A percentile compares a stretch with the other conserved stretches of the same genome.
phyloP scores from a whole-genome alignment of 2,113 vertebrate genomes.

The Pollachius pollachius region DNA sequence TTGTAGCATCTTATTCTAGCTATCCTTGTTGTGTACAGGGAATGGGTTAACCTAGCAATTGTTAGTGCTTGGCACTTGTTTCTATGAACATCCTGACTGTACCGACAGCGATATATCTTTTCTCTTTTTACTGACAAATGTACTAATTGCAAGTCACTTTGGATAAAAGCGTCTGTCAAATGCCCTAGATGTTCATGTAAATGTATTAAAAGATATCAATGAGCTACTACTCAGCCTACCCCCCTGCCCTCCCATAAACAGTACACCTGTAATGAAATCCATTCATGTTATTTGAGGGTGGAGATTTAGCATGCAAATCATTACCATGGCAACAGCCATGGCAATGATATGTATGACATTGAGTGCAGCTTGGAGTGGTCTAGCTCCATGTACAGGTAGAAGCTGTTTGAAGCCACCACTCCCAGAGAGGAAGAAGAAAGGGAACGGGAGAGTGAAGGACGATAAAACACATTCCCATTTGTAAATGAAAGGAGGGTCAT shows the following conservation, averaged over 20 bases:
- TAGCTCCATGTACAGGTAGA: slow-evolving; percentile 24
- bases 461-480: not conserved
- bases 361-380: slow-evolving; percentile 10
- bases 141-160: too few species aligned
- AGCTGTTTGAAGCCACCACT: not conserved
- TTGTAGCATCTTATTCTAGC: too few species aligned
- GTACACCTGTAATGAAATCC: slow-evolving; percentile 34
- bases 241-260: slow-evolving; percentile 14
- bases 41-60: too few species aligned
- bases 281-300: slow-evolving; percentile 26
- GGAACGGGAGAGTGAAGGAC: not conserved
- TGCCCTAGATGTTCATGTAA: too few species aligned
- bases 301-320: slow-evolving; percentile 25
- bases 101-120: too few species aligned
- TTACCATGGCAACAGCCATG: slow-evolving; percentile 54
- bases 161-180: too few species aligned
- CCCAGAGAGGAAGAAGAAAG: too few species aligned
- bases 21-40: too few species aligned
- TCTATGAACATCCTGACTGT: too few species aligned
- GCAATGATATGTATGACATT: slow-evolving; percentile 26
- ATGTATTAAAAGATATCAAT: slow-evolving; percentile 30
- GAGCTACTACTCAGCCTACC: slow-evolving; percentile 28
- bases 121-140: too few species aligned
- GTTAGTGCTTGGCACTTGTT: too few species aligned
- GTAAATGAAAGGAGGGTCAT: slow-evolving; percentile 8